Base-by-base conservation (phyloP, 2,797 vertebrate genomes). In the Chaunax sp. region DNA sequence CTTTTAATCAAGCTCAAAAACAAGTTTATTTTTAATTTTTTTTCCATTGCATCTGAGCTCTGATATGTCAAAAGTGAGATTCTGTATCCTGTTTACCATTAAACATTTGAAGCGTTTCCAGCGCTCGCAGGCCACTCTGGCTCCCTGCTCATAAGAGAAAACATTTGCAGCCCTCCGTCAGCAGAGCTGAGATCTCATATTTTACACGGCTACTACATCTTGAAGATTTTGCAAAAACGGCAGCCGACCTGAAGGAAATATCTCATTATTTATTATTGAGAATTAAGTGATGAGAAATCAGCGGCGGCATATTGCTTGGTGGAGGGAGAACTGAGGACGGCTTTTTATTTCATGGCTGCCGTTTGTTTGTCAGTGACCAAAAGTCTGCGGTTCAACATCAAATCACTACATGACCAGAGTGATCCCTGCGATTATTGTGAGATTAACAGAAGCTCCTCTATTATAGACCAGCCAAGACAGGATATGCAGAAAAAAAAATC, bases 241-340 rank as follows among this genome's bases (percentile, higher is more conserved):
- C 84, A 81, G 81, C 74, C 78, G 80, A 84, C 71, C 81, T 76
- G 74, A 79, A 87, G 86, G 77, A 89, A 79, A 82, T 69, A 73
- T 86, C 83, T 85, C 81, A 79, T 86, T 82, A 83, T 75, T 53
- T 83, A 84, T 77, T 74, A 77, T 69, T 60, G 72, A 49, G 80
- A 72, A 85, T 84, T 88, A 87, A 77, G 80, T 72, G 76, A 83
- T 78, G 83, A 83, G 65, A 73, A 87, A 90, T 89, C 77, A 72
- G 64, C 81, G 43, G 77, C 54, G 77, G 75, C 75, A 47, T 67
- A 67, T 77, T 62, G 75, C 77, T 43, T 18, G 60, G 62, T 60
- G 58, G 52, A 77, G 60, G 52, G 60, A 76, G 69, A 57, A 22
- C 59, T 1, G 72, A 74, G 81, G 54, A 68, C 3, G 59, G 79